Conservation (phyloP, 2,888 invertebrate genomes). For the Pachliopta kotzebuea region DNA sequence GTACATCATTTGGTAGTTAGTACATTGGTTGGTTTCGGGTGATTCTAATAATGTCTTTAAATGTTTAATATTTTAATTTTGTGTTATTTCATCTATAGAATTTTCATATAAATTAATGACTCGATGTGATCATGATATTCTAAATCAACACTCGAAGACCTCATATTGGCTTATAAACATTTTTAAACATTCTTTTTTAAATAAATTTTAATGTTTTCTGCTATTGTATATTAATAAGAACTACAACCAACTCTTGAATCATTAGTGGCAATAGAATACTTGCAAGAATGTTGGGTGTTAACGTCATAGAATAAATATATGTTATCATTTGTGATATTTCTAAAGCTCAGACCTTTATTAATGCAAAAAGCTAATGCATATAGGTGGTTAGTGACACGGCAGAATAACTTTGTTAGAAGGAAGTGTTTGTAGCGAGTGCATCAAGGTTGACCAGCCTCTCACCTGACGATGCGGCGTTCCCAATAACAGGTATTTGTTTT, state of each 20-base stretch:
- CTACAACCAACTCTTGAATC: neutral
- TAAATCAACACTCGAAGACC: no score
- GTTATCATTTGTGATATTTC: conserved; percentile 23
- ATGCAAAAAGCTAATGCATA: conserved; percentile 21
- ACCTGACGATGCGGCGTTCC: conserved; percentile 45
- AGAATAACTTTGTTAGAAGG: conserved; percentile 44
- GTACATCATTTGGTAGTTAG: no score
- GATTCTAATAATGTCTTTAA: no score
- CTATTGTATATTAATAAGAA: neutral
- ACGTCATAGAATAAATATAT: conserved; percentile 8
- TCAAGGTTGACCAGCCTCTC: conserved; percentile 52
- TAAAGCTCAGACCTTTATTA: conserved; percentile 23
- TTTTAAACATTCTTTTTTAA: no score
- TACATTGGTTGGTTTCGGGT: no score
- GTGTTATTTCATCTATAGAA: no score
- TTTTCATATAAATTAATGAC: no score
- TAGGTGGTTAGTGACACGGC: conserved; percentile 19
- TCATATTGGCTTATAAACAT: no score
- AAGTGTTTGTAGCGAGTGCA: conserved; percentile 43
- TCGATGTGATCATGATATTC: no score
- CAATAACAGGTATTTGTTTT: conserved; percentile 36
- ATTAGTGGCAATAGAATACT: conserved; percentile 2
- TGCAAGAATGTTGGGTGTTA: conserved; percentile 16
- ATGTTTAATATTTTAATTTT: no score
- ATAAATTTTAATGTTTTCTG: no score